Base-by-base conservation (phyloP, 2,888 invertebrate genomes). In the Hirtodrosophila confusa region DNA sequence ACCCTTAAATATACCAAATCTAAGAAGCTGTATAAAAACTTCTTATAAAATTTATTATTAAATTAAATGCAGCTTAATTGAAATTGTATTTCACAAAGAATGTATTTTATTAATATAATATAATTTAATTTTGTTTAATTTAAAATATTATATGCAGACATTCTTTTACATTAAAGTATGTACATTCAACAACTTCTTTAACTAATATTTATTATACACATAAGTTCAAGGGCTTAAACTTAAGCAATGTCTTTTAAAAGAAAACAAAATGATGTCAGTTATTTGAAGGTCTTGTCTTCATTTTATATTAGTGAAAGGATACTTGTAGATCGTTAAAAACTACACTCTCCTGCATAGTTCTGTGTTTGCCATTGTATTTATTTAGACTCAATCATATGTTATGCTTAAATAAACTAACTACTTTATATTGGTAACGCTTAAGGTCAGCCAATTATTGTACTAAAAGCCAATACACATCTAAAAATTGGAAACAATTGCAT, bases 361-460 rank as follows among this genome's bases (percentile, higher is more conserved):
- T 6, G 24, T 3, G 11, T 49, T 5, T 9, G 23, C 10, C 10
- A 27, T 27, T 1, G 27, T 5, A 27, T 27, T 0, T 5, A 5
- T 12, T 3, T 12, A 23, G 5, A 11, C 27, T 27, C 6, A 2
- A 3, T 5, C 6, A 27, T 27, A 27, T 27, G 27, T 6, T 8
- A 27, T 10, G 11, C 3, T n/a, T 17, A 27, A 27, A 27, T 41
- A n/a, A 40, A 40, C 11, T 56, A 40, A 40, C 11, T 56, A 40
- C 8, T 27, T 62, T n/a, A 62, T 24, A 50, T 12, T 8, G 17
- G 27, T 51, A 37, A 43, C 12, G 40, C 50, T 47, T 48, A 48
- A 35, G 27, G 43, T 56, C 50, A 47, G 50, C 56, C 51, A 56
- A 62, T 61, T 43, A 69, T 63, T 56, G 17, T 53, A 40, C 51